Conservation (phyloP, 92 coral and sea anemone species). For the Parazoanthus swiftii region DNA sequence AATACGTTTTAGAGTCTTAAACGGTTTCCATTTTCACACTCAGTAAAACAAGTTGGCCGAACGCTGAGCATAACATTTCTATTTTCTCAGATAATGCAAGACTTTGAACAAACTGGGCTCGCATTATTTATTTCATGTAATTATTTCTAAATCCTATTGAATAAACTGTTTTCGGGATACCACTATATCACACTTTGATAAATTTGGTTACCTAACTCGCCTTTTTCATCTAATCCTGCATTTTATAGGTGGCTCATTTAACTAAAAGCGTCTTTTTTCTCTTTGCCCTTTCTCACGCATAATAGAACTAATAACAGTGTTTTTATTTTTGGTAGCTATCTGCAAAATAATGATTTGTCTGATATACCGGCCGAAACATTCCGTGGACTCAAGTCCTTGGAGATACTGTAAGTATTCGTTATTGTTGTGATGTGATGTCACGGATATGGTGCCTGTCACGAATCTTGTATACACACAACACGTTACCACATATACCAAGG, state of each 20-base stretch:
- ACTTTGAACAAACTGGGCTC: too few species aligned
- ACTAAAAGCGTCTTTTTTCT: constrained; percentile 25
- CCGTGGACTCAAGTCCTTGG: constrained; percentile 28
- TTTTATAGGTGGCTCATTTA: constrained; percentile 20
- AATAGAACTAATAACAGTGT: constrained; percentile 24
- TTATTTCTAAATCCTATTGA: background rate
- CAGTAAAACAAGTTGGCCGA: too few species aligned
- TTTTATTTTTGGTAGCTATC: constrained; percentile 19
- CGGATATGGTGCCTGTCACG: constrained; percentile 28
- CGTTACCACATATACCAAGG: constrained; percentile 27
- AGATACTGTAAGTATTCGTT: constrained; percentile 23
- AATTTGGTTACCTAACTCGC: constrained; percentile 19
- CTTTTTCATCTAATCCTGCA: constrained; percentile 21
- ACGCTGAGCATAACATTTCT: too few species aligned
- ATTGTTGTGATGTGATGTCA: constrained; percentile 25
- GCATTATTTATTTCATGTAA: too few species aligned
- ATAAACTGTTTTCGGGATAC: constrained; percentile 3
- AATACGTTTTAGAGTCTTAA: too few species aligned
- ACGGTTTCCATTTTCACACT: background rate
- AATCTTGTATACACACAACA: constrained; percentile 25
- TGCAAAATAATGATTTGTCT: constrained; percentile 11
- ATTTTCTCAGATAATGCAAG: too few species aligned
- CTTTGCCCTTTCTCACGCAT: constrained; percentile 22
- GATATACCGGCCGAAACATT: constrained; percentile 27
- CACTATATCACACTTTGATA: constrained; percentile 18